A percentile compares a stretch with the other conserved stretches of the same genome.
phyloP scores from a whole-genome alignment of 92 coral and sea anemone species.

The Porites rus region DNA sequence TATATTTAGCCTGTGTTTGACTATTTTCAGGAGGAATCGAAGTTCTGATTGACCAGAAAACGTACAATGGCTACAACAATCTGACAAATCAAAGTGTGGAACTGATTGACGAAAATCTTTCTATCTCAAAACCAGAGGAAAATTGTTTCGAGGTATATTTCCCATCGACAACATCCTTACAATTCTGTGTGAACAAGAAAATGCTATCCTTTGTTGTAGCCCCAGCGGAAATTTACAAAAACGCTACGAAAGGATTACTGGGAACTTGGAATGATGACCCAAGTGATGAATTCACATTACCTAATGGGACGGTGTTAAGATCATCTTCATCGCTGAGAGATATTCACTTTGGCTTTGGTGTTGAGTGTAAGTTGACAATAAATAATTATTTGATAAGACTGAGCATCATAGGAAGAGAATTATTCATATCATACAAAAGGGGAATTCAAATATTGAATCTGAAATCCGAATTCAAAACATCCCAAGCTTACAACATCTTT shows the following conservation, averaged over 20 bases:
- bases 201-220: slow-evolving; percentile 47
- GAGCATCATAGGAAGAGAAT: too few relatives aligned
- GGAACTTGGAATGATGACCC: slow-evolving; percentile 71
- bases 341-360: slow-evolving; percentile 63
- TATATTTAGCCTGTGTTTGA: too few relatives aligned
- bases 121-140: slow-evolving; percentile 37
- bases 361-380: slow-evolving; percentile 59
- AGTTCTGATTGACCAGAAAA: slow-evolving; percentile 21
- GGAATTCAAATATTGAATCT: too few relatives aligned
- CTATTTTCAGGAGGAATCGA: slow-evolving; percentile 34
- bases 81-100: slow-evolving; percentile 32
- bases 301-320: slow-evolving; percentile 54
- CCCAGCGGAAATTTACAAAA: slow-evolving; percentile 36
- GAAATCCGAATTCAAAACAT: too few relatives aligned
- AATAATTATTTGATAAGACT: too few relatives aligned
- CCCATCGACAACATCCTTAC: slow-evolving; percentile 49
- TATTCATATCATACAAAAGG: too few relatives aligned
- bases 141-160: slow-evolving; percentile 34
- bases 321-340: slow-evolving; percentile 28
- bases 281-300: slow-evolving; percentile 64
- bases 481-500: too few relatives aligned
- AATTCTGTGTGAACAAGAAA: slow-evolving; percentile 37
- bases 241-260: slow-evolving; percentile 53
- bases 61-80: not conserved
- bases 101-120: slow-evolving; percentile 4